Evolutionary conservation across 2,888 invertebrate species (phyloP).

Genomic region (Dasypogon diadema): DNA sequence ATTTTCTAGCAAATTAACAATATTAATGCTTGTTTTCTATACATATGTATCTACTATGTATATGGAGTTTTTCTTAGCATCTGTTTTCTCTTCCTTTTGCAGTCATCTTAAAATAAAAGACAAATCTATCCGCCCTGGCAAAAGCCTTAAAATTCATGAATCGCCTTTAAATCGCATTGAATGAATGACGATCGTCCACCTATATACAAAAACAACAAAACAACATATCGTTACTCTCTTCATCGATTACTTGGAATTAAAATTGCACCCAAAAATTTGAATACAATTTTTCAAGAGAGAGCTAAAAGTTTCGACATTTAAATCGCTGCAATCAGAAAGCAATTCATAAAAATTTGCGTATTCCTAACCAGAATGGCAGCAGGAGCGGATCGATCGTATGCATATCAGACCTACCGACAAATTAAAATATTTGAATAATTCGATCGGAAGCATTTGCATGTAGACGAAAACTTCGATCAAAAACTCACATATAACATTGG

Average conservation of each 20-base stretch:
- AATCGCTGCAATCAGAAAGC: slow-evolving; percentile 46
- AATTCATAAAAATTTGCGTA: slow-evolving; percentile 52
- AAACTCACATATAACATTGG: slow-evolving; percentile 23
- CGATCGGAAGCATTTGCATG: slow-evolving; percentile 40
- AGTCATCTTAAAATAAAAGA: too few relatives aligned
- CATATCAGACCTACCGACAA: slow-evolving; percentile 46
- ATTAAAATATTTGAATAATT: slow-evolving; percentile 50
- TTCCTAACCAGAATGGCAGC: slow-evolving; percentile 26
- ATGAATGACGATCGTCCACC: background rate
- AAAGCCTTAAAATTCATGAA: background rate
- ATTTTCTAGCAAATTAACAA: too few relatives aligned
- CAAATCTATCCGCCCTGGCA: too few relatives aligned
- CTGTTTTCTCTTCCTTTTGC: too few relatives aligned
- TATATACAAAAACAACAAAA: background rate
- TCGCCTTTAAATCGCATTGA: background rate
- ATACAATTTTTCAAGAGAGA: slow-evolving; percentile 45
- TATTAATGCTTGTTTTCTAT: too few relatives aligned
- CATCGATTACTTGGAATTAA: background rate
- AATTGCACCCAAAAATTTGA: slow-evolving; percentile 31
- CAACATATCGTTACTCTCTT: background rate
- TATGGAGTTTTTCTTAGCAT: too few relatives aligned
- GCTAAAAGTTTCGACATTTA: slow-evolving; percentile 7
- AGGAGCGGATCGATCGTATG: slow-evolving; percentile 12
- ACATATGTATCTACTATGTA: too few relatives aligned
- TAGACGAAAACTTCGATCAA: slow-evolving; percentile 32